Conservation (phyloP, 2,113 vertebrate genomes). For the Suricata suricatta region DNA sequence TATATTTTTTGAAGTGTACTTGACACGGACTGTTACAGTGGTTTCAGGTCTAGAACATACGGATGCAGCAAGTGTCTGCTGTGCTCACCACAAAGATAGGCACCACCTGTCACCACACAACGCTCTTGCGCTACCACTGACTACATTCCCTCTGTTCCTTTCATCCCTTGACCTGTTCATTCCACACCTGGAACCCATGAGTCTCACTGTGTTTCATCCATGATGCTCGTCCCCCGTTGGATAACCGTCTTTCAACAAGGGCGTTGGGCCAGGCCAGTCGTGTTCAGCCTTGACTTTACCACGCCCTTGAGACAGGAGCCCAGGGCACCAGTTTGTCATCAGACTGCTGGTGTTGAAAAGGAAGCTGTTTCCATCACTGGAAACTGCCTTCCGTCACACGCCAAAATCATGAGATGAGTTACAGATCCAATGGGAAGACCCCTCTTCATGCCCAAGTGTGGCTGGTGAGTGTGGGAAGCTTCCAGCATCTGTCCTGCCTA, state of each 20-base stretch:
- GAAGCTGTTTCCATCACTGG: not conserved
- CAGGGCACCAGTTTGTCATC: rapidly evolving
- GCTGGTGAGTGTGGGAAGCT: rapidly evolving
- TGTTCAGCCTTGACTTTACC: too few species aligned
- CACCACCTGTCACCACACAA: not conserved
- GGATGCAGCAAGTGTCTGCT: not conserved
- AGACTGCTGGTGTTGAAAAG: too few species aligned
- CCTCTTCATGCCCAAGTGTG: rapidly evolving
- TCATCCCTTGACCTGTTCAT: not conserved
- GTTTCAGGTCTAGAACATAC: not conserved
- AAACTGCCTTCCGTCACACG: too few species aligned
- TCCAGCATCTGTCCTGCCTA: rapidly evolving
- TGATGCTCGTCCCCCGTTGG: not conserved
- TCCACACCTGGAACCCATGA: too few species aligned
- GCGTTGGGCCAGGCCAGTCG: rapidly evolving
- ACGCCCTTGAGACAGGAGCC: rapidly evolving
- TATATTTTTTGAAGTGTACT: too few species aligned
- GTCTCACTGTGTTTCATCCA: not conserved
- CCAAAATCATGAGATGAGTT: not conserved
- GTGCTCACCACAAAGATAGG: not conserved
- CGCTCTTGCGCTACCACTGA: not conserved
- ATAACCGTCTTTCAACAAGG: not conserved
- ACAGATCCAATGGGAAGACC: rapidly evolving
- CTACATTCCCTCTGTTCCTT: not conserved
- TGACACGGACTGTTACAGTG: not conserved